Evolutionary conservation across 2,888 invertebrate genomes (phyloP).

Genomic region (Protonemura montana): DNA sequence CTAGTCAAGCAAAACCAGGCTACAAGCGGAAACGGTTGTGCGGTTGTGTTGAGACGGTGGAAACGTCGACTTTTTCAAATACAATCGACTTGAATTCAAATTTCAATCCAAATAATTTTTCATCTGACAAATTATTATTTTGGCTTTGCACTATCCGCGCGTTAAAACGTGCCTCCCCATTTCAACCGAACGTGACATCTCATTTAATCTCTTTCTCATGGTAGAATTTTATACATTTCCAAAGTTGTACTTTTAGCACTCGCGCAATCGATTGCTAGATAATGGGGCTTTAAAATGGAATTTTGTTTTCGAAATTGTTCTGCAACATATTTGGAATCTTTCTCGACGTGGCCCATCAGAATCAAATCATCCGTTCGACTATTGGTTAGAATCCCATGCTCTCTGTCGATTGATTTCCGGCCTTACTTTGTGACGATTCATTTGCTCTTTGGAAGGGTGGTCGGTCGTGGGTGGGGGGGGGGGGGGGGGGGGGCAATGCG

Average conservation of each 20-base stretch:
- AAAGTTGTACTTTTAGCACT: neutral
- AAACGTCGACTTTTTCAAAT: neutral
- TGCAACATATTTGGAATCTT: neutral
- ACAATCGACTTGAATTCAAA: neutral
- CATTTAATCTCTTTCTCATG: neutral
- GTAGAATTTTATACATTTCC: neutral
- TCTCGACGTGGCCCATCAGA: neutral
- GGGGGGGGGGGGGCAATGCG: neutral
- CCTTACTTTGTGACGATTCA: neutral
- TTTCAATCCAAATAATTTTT: neutral
- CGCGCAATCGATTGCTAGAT: neutral
- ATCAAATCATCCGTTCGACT: neutral
- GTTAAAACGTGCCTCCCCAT: no score
- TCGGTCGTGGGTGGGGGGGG: no score
- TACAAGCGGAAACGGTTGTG: neutral
- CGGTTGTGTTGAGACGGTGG: neutral
- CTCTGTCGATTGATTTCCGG: neutral
- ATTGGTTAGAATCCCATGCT: neutral
- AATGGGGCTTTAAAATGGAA: neutral
- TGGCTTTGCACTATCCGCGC: neutral
- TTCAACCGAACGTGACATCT: neutral
- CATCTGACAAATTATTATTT: constrained; percentile 8
- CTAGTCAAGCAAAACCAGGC: neutral
- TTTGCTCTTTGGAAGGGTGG: neutral
- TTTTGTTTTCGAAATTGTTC: neutral